Percentiles rank a stretch among this genome's conserved stretches.
phyloP scores from a whole-genome alignment of 2,797 vertebrate species.

The Cirrhinus mrigala region DNA sequence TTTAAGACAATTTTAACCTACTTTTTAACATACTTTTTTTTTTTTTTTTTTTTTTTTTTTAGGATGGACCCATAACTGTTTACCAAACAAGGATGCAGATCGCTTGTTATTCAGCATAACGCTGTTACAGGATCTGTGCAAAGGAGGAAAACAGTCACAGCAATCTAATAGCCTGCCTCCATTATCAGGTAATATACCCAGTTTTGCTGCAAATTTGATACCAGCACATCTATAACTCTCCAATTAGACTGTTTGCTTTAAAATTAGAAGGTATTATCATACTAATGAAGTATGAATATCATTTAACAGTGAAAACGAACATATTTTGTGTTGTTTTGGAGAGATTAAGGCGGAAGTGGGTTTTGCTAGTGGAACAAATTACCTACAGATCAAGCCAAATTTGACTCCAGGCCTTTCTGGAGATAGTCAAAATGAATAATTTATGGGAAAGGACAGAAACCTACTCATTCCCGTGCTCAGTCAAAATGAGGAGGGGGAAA shows the following conservation, averaged over 20 bases:
- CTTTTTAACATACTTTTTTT: no score
- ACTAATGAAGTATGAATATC: slow-evolving; percentile 49
- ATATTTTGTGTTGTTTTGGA: slow-evolving; percentile 52
- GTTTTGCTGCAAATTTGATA: slow-evolving; percentile 3
- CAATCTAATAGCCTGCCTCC: slow-evolving; percentile 1
- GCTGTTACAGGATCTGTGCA: neutral
- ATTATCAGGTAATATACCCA: neutral
- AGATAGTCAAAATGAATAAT: slow-evolving; percentile 58
- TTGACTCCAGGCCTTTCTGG: slow-evolving; percentile 57
- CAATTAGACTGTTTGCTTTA: slow-evolving; percentile 25
- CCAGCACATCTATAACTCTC: neutral
- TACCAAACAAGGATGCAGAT: neutral
- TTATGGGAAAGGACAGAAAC: slow-evolving; percentile 49
- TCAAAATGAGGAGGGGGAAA: slow-evolving; percentile 42
- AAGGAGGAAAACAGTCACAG: neutral
- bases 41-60: neutral
- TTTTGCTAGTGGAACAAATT: slow-evolving; percentile 66
- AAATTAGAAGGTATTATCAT: slow-evolving; percentile 40
- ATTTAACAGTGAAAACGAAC: slow-evolving; percentile 33
- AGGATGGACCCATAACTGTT: neutral
- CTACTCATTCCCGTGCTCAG: slow-evolving; percentile 44
- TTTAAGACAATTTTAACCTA: neutral
- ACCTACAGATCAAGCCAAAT: slow-evolving; percentile 63
- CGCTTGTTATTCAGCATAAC: slow-evolving; percentile 1
- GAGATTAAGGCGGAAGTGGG: slow-evolving; percentile 50